Base-by-base conservation (phyloP, 1,140 invertebrate species). In the Leptoteleia sp. region DNA sequence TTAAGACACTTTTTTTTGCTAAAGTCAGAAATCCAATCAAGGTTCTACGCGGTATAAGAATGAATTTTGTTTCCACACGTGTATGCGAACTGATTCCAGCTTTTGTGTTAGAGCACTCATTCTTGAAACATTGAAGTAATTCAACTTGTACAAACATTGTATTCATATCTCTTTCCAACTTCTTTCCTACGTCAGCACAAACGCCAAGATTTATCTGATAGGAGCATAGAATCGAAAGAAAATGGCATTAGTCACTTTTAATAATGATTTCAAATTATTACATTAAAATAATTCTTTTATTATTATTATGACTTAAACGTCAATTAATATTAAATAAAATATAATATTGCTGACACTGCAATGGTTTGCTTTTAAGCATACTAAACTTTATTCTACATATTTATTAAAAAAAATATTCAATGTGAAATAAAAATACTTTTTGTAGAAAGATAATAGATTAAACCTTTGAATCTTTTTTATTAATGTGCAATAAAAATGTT, bases 101-200 rank as follows among this genome's bases (percentile, higher is more conserved):
- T 57, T 57, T 59, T 45, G 37, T 31, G 22, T 19, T 54, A 31
- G 38, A 37, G 25, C n/a, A 54, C 17, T 54, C 52, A 16, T 7
- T n/a, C 5, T 22, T 4, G 27, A 59, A 45, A 45, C 27, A 45
- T 19, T 45, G 15, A 59, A 45, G 40, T 59, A 45, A 59, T 59
- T 59, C 55, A 33, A 45, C 25, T 35, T 45, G n/a, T 40, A 31
- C 55, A 59, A 59, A 59, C 55, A 45, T 59, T 45, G 27, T 35
- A 22, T 59, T 59, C 40, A 45, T 59, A 45, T 59, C 38, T 45
- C 40, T 45, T 57, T 42, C 40, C 6, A 45, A 45, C 40, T 59
- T 45, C 38, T 59, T 31, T 33, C 16, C 37, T 17, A 12, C 37
- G 13, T 57, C 37, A 57, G 37, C 25, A 12, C 16, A 29, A 42